phyloP scores from a whole-genome alignment of 2,797 vertebrate genomes.

The Lutjanus argentimaculatus region DNA sequence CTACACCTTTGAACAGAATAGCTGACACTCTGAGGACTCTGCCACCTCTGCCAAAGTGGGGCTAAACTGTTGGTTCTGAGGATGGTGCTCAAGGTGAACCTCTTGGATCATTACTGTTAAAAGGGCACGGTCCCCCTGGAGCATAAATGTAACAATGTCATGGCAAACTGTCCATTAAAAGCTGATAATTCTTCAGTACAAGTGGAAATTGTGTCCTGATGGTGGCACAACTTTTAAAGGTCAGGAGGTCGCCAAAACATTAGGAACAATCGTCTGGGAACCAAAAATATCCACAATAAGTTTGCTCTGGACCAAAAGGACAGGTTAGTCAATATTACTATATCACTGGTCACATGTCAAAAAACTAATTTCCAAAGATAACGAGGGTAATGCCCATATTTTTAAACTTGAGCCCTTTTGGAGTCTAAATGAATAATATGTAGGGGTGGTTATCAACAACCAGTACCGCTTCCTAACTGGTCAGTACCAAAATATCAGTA shows the following conservation, averaged over 20 bases:
- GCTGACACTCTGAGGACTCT: not conserved
- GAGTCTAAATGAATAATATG: no score
- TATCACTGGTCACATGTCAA: not conserved
- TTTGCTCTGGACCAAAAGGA: not conserved
- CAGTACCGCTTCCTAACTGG: no score
- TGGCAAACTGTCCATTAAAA: not conserved
- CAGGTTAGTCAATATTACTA: not conserved
- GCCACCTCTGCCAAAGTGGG: no score
- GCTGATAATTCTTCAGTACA: not conserved
- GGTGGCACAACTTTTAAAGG: not conserved
- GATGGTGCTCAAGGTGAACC: not conserved
- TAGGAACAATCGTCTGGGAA: not conserved
- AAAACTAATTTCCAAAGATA: not conserved
- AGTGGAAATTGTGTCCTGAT: not conserved
- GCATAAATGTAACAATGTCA: not conserved
- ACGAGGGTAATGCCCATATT: no score
- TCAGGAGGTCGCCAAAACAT: not conserved
- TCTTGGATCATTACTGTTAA: not conserved
- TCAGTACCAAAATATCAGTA: no score
- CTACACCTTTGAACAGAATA: not conserved
- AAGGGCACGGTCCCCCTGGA: not conserved
- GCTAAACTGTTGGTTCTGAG: not conserved
- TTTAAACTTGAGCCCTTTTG: no score
- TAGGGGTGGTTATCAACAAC: no score
- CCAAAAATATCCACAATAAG: not conserved